These are phyloP conservation scores for Tautogolabrus adspersus DNA, from an alignment of 2,113 vertebrate genomes.

Conservation along the genomic window DNA sequence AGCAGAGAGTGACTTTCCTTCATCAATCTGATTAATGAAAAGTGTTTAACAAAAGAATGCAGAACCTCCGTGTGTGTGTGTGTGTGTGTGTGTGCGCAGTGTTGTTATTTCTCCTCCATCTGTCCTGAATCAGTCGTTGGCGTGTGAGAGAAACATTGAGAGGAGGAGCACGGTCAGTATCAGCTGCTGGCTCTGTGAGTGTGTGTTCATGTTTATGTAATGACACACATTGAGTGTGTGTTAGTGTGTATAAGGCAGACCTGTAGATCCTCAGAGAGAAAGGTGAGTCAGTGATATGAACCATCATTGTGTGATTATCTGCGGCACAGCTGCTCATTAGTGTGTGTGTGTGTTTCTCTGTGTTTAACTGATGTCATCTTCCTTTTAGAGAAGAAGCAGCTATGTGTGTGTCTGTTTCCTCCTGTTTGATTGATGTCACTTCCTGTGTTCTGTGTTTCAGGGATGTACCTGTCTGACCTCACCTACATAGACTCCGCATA, in stretches of 20 bases:
- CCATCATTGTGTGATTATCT: background rate
- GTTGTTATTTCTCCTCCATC: conserved; percentile 60
- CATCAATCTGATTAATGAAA: background rate
- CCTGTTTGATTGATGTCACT: conserved; percentile 1
- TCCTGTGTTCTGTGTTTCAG: conserved; percentile 76
- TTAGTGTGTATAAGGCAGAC: background rate
- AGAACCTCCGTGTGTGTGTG: background rate
- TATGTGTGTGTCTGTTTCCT: background rate
- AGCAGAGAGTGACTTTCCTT: conserved; percentile 55
- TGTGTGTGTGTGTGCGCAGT: conserved; percentile 21
- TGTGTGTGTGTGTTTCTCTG: too few species aligned
- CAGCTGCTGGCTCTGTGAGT: conserved; percentile 42
- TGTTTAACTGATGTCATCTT: too few species aligned
- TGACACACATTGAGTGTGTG: conserved; percentile 14
- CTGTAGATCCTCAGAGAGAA: background rate
- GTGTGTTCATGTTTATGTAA: conserved; percentile 72
- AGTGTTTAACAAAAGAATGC: background rate
- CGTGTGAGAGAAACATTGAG: conserved; percentile 36
- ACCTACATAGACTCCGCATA: conserved; percentile 98
- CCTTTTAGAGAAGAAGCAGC: too few species aligned
- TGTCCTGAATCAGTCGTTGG: conserved; percentile 42
- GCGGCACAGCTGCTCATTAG: too few species aligned
- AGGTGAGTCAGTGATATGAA: background rate
- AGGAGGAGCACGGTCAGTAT: conserved; percentile 26
- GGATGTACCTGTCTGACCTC: conserved; percentile 98